Evolutionary conservation across 1,140 invertebrate genomes (phyloP), one percentile per base, ranked within the genome.

Genomic region (Belonocnema kinseyi): DNA sequence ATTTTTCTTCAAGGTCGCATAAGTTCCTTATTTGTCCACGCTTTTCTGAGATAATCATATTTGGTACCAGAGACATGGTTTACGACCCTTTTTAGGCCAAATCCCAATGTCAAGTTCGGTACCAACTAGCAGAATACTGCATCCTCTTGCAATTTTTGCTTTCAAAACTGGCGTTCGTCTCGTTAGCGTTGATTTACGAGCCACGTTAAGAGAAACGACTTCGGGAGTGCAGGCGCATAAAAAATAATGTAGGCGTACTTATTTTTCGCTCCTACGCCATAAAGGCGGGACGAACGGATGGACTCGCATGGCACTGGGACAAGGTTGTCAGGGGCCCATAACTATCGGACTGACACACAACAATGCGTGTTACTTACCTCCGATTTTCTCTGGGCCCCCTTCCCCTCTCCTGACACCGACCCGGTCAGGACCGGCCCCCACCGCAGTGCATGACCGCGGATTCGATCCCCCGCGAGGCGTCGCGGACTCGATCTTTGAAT

Each of bases 281-380:
- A 82, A 82, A 77, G 80, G 78, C 75, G 77, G 77, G 78, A 77
- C 80, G 80, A 80, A 77, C 76, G 61, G 77, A 77, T 79, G 70
- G 73, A 80, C 80, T 79, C 74, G 81, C 83, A 82, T 83, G 88
- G 83, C 87, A 91, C 88, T 90, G 89, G 88, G 89, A 90, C 90
- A 91, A 91, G 90, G 90, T 89, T 90, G 89, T 84, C 85, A 81
- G 83, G 84, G 88, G 85, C 84, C 88, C 87, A 90, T 90, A 90
- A 90, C 87, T 89, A 90, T 89, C 88, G 84, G 80, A 77, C 84
- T 87, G 84, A 87, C 88, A 86, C 80, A 87, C 84, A 88, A 87
- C 88, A 89, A 89, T 89, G 85, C 88, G 82, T 82, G 84, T 86
- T 85, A 83, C 84, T 86, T 87, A 75, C 79, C 84, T 83, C 75